Evolutionary conservation across 2,797 vertebrate species (phyloP).

Genomic region (Sandelia bainsii): DNA sequence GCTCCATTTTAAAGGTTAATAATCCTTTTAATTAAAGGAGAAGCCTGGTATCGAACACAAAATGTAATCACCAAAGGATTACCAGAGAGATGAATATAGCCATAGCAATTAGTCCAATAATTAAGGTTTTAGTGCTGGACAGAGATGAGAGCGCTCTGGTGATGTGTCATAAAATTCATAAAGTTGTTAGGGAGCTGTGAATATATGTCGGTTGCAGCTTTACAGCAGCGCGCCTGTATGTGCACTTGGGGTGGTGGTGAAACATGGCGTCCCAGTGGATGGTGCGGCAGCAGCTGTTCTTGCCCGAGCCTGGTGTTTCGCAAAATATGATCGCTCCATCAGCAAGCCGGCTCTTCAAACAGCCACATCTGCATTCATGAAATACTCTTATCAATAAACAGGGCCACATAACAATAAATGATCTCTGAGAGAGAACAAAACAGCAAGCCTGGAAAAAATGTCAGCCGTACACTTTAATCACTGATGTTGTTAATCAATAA

Average conservation of each 20-base stretch:
- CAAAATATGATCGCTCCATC: conserved; percentile 99
- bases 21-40: conserved; percentile 99
- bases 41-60: conserved; percentile 93
- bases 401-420: conserved; percentile 89
- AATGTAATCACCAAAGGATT: conserved; percentile 97
- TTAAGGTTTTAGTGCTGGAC: conserved; percentile 98
- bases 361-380: conserved; percentile 96
- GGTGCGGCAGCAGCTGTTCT: conserved; percentile 96
- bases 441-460: conserved; percentile 76
- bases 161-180: conserved; percentile 97
- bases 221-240: conserved; percentile 88
- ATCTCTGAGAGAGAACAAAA: conserved; percentile 92
- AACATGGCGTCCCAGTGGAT: conserved; percentile 92
- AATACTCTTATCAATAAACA: conserved; percentile 96
- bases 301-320: conserved; percentile 91
- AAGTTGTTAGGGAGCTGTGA: conserved; percentile 90
- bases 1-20: conserved; percentile 94
- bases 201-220: conserved; percentile 91
- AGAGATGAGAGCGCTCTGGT: conserved; percentile 94
- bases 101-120: conserved; percentile 98
- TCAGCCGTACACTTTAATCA: conserved; percentile 91
- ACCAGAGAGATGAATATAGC: conserved; percentile 95
- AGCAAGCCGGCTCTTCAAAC: conserved; percentile 86
- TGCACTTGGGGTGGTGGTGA: conserved; percentile 91
- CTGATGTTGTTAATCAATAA: conserved; percentile 93